Conservation (phyloP, 2,113 vertebrate genomes). For the Forbesichthys papilliferus region DNA sequence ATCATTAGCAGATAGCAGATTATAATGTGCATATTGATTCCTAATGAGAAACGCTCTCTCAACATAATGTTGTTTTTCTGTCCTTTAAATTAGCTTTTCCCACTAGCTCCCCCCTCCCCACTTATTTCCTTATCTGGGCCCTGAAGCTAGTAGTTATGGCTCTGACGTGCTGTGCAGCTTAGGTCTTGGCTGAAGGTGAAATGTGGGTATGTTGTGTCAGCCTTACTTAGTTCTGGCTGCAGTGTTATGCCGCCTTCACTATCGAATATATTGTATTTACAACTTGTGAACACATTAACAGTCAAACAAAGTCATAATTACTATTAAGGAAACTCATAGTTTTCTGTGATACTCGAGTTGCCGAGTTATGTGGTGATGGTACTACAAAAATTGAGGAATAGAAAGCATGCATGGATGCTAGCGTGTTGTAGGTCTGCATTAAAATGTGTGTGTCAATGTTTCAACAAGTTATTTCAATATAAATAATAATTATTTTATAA, state of each 20-base stretch:
- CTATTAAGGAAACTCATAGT: too few species aligned
- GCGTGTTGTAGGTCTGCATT: too few species aligned
- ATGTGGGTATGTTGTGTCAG: conserved; percentile 6
- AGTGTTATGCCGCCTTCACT: background rate
- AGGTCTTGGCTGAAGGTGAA: conserved; percentile 40
- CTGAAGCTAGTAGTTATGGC: conserved; percentile 24
- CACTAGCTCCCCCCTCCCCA: background rate
- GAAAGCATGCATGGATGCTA: too few species aligned
- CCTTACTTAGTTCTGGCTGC: conserved; percentile 25
- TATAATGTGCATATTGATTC: conserved; percentile 19
- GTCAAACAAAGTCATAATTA: too few species aligned
- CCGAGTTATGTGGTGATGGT: too few species aligned
- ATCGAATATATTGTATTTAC: too few species aligned
- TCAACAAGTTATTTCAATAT: too few species aligned
- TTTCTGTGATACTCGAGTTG: too few species aligned
- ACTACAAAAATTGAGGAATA: too few species aligned
- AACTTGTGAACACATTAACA: too few species aligned
- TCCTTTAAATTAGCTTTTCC: conserved; percentile 36
- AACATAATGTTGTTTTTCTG: conserved; percentile 25
- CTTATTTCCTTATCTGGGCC: conserved; percentile 13
- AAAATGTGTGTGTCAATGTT: too few species aligned
- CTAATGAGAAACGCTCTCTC: conserved; percentile 23
- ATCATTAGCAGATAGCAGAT: conserved; percentile 6
- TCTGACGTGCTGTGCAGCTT: background rate
- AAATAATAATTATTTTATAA: too few species aligned